Percentiles rank a stretch among this genome's conserved stretches.
Evolutionary conservation across 2,797 vertebrate species (phyloP).

Genomic region (Pempheris klunzingeri): DNA sequence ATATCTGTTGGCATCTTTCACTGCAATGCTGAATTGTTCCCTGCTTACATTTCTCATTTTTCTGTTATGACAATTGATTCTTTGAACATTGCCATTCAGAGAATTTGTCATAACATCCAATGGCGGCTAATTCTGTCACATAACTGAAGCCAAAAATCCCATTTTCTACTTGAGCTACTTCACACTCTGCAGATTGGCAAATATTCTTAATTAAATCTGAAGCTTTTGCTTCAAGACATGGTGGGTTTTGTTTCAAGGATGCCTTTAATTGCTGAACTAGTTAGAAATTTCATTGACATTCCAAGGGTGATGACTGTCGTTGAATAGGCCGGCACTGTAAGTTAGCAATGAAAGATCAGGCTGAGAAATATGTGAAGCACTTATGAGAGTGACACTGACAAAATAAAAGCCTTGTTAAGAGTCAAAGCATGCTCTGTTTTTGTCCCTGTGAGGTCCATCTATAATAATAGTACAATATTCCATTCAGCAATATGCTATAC

Average conservation of each 20-base stretch:
- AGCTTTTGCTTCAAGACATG: conserved; percentile 69
- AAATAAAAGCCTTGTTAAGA: conserved; percentile 41
- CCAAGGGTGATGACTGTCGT: conserved; percentile 36
- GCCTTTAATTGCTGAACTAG: conserved; percentile 63
- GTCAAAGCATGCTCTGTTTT: conserved; percentile 2
- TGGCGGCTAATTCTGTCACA: conserved; percentile 55
- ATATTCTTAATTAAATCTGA: conserved; percentile 76
- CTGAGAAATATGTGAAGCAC: conserved; percentile 20
- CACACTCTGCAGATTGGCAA: conserved; percentile 71
- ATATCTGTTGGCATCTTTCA: conserved; percentile 18
- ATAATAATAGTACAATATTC: conserved; percentile 21
- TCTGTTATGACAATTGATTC: conserved; percentile 55
- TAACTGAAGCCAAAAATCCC: conserved; percentile 58
- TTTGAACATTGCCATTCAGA: conserved; percentile 59
- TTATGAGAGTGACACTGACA: conserved; percentile 8
- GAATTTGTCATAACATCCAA: conserved; percentile 68
- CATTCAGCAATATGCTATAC: conserved; percentile 9
- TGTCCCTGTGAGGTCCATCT: conserved; percentile 12
- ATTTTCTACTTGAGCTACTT: conserved; percentile 77
- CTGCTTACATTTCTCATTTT: conserved; percentile 22
- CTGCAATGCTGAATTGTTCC: conserved; percentile 15
- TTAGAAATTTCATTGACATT: conserved; percentile 56
- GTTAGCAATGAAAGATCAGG: conserved; percentile 10
- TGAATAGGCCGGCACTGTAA: conserved; percentile 20
- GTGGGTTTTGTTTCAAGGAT: conserved; percentile 63